phyloP scores from a whole-genome alignment of 2,113 vertebrate genomes.

The Cardinalis cardinalis region DNA sequence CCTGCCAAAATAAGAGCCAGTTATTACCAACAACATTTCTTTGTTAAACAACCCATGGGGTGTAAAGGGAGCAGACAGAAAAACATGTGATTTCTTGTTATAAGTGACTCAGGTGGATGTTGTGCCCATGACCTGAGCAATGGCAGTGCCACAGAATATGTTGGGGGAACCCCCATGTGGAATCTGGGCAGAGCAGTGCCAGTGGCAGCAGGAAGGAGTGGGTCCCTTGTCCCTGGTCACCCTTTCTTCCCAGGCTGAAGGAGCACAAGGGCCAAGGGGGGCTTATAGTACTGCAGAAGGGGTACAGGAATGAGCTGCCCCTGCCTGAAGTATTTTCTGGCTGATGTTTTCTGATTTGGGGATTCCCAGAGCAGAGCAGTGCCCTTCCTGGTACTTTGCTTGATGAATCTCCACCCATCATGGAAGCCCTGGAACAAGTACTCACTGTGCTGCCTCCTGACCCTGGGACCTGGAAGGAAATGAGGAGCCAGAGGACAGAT shows the following conservation, averaged over 20 bases:
- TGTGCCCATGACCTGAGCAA: background rate
- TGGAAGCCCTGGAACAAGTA: background rate
- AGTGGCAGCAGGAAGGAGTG: accelerated
- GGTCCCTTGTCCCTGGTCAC: accelerated
- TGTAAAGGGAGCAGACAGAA: background rate
- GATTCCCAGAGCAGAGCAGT: background rate
- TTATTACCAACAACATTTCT: background rate
- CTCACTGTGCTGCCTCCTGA: background rate
- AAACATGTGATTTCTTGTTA: background rate
- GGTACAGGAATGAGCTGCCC: background rate
- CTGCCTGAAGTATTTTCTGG: background rate
- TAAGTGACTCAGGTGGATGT: background rate
- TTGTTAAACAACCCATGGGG: accelerated
- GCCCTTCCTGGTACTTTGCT: background rate
- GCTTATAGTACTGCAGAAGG: background rate
- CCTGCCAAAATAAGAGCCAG: background rate
- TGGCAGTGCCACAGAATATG: background rate
- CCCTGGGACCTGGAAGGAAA: background rate
- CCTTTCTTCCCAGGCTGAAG: background rate
- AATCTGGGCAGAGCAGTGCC: background rate
- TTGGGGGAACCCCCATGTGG: background rate
- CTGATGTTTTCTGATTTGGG: background rate
- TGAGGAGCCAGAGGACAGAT: background rate
- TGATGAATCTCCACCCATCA: accelerated
- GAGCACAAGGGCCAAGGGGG: background rate